A percentile compares a stretch with the other conserved stretches of the same genome.
Conservation (phyloP, 64 coral and sea anemone genomes). For the Astreopora myriophthalma region DNA sequence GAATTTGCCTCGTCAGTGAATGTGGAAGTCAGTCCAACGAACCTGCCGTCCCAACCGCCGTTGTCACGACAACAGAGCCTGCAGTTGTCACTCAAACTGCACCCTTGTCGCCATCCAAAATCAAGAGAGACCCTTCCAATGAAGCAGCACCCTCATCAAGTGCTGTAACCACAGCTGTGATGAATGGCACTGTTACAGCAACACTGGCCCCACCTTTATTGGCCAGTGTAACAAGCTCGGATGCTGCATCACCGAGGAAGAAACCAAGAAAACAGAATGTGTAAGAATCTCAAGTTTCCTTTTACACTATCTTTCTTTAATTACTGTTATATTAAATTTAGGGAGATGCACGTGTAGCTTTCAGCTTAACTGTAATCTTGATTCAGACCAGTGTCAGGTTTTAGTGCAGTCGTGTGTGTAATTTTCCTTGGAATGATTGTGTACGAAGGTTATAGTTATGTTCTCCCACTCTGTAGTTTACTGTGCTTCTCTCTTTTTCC, state of each 20-base stretch:
- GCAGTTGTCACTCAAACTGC: slow-evolving; percentile 14
- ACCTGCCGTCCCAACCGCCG: background rate
- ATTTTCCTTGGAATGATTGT: too few species aligned
- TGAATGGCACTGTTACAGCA: slow-evolving; percentile 42
- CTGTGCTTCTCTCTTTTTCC: too few species aligned
- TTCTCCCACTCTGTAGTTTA: too few species aligned
- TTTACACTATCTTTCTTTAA: background rate
- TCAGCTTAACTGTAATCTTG: too few species aligned
- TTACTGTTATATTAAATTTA: too few species aligned
- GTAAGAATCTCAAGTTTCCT: slow-evolving; percentile 78
- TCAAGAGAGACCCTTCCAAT: slow-evolving; percentile 73
- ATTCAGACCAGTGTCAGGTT: too few species aligned
- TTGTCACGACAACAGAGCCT: slow-evolving; percentile 42
- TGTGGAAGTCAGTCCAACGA: slow-evolving; percentile 79
- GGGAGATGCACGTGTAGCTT: too few species aligned
- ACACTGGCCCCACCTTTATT: slow-evolving; percentile 30
- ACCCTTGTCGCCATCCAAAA: slow-evolving; percentile 30
- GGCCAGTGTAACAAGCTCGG: slow-evolving; percentile 53
- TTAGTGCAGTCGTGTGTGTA: too few species aligned
- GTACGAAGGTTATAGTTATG: too few species aligned
- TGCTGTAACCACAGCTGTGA: slow-evolving; percentile 5
- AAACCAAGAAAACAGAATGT: slow-evolving; percentile 99
- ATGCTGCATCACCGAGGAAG: slow-evolving; percentile 94
- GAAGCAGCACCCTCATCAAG: slow-evolving; percentile 20
- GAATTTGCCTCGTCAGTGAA: slow-evolving; percentile 57